A percentile compares a stretch with the other conserved stretches of the same genome.
Evolutionary conservation across 1,140 invertebrate species (phyloP).

Genomic region (Anadara kagoshimensis): DNA sequence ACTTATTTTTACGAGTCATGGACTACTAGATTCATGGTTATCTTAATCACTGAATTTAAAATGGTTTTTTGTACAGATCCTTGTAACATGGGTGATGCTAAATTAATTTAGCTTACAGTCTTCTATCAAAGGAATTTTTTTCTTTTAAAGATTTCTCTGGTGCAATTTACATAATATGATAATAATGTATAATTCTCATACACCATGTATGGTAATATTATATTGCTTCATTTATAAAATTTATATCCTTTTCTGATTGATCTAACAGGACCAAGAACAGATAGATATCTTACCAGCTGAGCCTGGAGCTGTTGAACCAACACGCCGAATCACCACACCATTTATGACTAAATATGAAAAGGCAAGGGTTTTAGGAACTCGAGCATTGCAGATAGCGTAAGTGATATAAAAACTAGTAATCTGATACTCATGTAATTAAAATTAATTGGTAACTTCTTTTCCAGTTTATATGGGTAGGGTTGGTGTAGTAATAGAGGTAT

Average conservation of each 20-base stretch:
- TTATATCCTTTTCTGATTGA: slow-evolving; percentile 4
- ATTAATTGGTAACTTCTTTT: no score
- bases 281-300: slow-evolving; percentile 64
- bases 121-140: background rate
- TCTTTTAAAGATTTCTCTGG: background rate
- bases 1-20: no score
- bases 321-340: slow-evolving; percentile 79
- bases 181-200: background rate
- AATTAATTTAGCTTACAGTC: background rate
- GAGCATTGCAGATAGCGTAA: slow-evolving; percentile 96
- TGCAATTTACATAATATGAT: background rate
- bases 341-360: slow-evolving; percentile 99
- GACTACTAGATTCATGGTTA: no score
- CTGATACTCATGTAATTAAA: no score
- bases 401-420: no score
- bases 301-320: slow-evolving; percentile 60
- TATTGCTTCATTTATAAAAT: background rate
- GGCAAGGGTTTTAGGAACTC: slow-evolving; percentile 93
- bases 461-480: no score
- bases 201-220: background rate
- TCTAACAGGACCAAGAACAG: slow-evolving; percentile 55
- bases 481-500: no score
- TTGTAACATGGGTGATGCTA: background rate
- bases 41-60: no score
- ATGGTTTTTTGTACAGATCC: no score